phyloP scores from a whole-genome alignment of 2,113 vertebrate species.

The Leptodactylus fuscus region DNA sequence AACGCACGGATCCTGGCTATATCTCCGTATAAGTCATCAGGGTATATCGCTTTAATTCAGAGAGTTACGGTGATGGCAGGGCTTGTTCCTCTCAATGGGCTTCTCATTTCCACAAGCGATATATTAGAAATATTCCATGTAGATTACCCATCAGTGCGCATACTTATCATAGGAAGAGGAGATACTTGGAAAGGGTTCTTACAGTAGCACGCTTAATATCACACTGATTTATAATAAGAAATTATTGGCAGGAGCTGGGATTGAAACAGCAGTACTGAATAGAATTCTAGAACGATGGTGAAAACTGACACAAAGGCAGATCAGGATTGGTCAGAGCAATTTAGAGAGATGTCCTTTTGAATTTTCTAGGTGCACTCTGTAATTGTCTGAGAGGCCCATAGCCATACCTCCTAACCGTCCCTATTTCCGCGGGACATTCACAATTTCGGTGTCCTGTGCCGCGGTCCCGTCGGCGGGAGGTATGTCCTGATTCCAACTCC shows the following conservation, averaged over 20 bases:
- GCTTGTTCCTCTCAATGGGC: neutral
- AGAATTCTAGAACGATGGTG: neutral
- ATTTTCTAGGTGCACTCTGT: too few relatives aligned
- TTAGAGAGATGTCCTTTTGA: too few relatives aligned
- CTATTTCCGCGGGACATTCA: too few relatives aligned
- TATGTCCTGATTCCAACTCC: too few relatives aligned
- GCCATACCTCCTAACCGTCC: too few relatives aligned
- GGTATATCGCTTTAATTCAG: conserved; percentile 1
- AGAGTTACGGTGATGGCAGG: neutral
- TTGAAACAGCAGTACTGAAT: neutral
- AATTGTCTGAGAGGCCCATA: too few relatives aligned
- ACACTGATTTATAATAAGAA: neutral
- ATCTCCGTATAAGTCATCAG: neutral
- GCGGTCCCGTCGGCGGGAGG: too few relatives aligned
- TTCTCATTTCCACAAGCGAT: neutral
- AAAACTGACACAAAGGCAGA: neutral
- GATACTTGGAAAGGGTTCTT: neutral
- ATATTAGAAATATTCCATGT: neutral
- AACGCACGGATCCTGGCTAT: conserved; percentile 3
- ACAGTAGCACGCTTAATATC: too few relatives aligned
- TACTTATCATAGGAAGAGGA: too few relatives aligned
- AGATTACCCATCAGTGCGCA: neutral
- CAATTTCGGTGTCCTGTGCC: too few relatives aligned
- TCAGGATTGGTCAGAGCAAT: neutral
- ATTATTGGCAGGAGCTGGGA: neutral